Evolutionary conservation across 2,113 vertebrate species (phyloP), one percentile per base, ranked within the genome.

Genomic region (Athene cunicularia): DNA sequence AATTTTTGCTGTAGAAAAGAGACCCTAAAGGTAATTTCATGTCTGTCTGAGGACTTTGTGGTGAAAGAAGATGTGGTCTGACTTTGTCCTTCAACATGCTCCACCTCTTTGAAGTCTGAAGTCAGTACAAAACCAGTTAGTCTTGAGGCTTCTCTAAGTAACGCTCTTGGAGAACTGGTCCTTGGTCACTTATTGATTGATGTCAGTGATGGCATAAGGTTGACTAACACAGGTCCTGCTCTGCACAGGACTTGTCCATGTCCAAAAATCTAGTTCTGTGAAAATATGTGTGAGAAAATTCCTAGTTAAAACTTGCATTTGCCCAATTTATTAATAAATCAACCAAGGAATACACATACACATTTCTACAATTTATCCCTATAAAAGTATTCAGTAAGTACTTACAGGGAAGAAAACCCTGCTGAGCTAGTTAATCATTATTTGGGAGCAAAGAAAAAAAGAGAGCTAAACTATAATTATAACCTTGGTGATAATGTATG

Each of bases 381-480:
- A 47, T 43, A 59, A 55, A 82, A 92, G 60, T 59, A 19, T 91
- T 92, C 60, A 92, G 73, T 35, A 77, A 95, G 68, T 55, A 59
- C 74, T 91, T 59, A 52, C 63, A 86, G 68, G 58, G 49, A 96
- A 91, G 58, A 92, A 90, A 93, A 74, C 63, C 80, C 93, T 6
- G 87, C 93, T 96, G 96, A 62, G 96, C 72, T 55, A 68, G 93
- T 96, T 96, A 95, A 79, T 95, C 86, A 91, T 95, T 95, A 82
- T 87, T 94, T 85, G 91, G 86, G 72, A 82, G 62, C 56, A 92
- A 90, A 90, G 75, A 18, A 64, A 88, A 94, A 90, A 91, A 90
- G 64, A 70, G 82, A 59, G 19, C 72, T 94, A 83, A 95, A 90
- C 86, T 96, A 70, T 81, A 95, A 97, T 95, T 97, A 95, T 52